Evolutionary conservation across 2,888 invertebrate genomes (phyloP).

Genomic region (Gisinianus flammeolus): DNA sequence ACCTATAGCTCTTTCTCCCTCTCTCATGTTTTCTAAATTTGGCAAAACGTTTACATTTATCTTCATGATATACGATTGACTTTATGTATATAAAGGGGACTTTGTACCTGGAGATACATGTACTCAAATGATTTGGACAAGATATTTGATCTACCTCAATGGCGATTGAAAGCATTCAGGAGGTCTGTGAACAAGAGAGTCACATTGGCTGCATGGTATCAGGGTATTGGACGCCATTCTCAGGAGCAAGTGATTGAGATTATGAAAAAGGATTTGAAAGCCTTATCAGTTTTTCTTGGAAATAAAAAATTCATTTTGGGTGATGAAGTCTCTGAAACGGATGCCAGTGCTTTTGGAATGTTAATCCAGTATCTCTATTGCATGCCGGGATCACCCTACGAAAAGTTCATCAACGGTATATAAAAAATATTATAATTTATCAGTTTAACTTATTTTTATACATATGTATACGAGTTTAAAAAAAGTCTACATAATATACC

Average conservation of each 20-base stretch:
- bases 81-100: slow-evolving; percentile 14
- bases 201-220: slow-evolving; percentile 32
- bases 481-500: too few species aligned
- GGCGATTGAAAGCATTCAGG: neutral
- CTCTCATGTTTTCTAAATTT: too few species aligned
- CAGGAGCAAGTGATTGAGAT: slow-evolving; percentile 47
- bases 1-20: too few species aligned
- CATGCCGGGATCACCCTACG: neutral
- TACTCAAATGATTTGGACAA: slow-evolving; percentile 8
- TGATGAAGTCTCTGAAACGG: slow-evolving; percentile 57
- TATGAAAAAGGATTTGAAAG: slow-evolving; percentile 45
- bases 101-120: slow-evolving; percentile 16
- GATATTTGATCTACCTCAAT: slow-evolving; percentile 8
- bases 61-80: too few species aligned
- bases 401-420: neutral
- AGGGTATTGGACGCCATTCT: slow-evolving; percentile 54
- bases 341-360: slow-evolving; percentile 62
- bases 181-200: neutral
- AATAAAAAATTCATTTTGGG: slow-evolving; percentile 50
- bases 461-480: neutral
- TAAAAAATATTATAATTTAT: neutral
- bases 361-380: slow-evolving; percentile 58
- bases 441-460: neutral
- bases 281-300: slow-evolving; percentile 49
- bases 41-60: too few species aligned